A percentile compares a stretch with the other conserved stretches of the same genome.
phyloP scores from a whole-genome alignment of 2,888 invertebrate species.

The Frankliniella intonsa region DNA sequence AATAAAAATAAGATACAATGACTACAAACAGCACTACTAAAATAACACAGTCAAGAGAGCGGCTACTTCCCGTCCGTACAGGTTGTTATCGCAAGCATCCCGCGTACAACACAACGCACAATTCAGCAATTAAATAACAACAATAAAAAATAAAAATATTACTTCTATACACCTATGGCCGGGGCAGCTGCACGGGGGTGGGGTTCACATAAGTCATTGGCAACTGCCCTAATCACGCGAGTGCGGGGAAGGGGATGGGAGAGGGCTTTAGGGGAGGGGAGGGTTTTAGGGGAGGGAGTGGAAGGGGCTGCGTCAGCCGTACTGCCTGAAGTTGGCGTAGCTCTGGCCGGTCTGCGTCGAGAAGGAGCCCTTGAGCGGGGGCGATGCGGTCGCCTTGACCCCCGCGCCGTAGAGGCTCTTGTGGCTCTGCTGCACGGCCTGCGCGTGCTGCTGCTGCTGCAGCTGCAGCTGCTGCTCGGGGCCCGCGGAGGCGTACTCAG shows the following conservation, averaged over 20 bases:
- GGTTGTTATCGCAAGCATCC: neutral
- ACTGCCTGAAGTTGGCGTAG: slow-evolving; percentile 21
- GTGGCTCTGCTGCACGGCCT: slow-evolving; percentile 5
- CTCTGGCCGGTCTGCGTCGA: slow-evolving; percentile 13
- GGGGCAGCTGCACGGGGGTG: too few species aligned
- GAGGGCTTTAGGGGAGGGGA: too few species aligned
- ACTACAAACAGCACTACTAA: neutral
- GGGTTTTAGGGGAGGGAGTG: too few species aligned
- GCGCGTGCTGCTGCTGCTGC: slow-evolving; percentile 2
- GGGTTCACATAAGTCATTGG: too few species aligned
- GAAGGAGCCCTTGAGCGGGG: slow-evolving; percentile 11
- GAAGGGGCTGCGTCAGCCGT: neutral
- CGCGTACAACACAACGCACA: neutral
- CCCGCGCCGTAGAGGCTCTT: slow-evolving; percentile 13
- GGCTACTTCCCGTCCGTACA: neutral
- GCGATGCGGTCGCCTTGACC: neutral
- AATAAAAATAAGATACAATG: neutral
- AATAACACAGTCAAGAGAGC: slow-evolving; percentile 1
- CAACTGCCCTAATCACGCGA: too few species aligned
- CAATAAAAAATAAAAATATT: neutral
- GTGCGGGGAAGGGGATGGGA: too few species aligned
- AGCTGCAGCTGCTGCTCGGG: neutral
- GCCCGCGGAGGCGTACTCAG: neutral
- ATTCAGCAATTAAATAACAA: neutral
- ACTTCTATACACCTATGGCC: too few species aligned